Percentiles rank a stretch among this genome's conserved stretches.
These are phyloP conservation scores for Diplogasteroides magnus DNA, from an alignment of 1,140 invertebrate genomes.

Conservation along the genomic window DNA sequence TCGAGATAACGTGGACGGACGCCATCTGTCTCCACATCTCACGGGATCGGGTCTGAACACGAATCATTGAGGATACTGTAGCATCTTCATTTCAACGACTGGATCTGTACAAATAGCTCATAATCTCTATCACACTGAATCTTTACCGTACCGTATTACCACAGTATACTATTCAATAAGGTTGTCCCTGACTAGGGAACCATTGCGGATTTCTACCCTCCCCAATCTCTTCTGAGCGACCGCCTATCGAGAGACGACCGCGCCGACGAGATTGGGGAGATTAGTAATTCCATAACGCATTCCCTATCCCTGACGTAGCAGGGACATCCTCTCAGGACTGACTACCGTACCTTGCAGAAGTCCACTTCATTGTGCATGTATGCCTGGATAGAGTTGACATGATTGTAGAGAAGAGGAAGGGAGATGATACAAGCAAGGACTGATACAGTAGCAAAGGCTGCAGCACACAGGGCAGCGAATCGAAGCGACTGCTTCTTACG, in stretches of 20 bases:
- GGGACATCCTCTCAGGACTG: no score
- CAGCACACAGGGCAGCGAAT: slow-evolving; percentile 46
- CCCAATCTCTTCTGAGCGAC: no score
- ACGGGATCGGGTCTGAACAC: slow-evolving; percentile 44
- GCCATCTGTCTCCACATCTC: slow-evolving; percentile 55
- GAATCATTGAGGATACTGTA: neutral
- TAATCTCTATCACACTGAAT: no score
- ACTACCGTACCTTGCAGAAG: slow-evolving; percentile 47
- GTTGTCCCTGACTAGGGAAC: no score
- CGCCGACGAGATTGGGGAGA: no score
- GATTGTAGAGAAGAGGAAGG: slow-evolving; percentile 51
- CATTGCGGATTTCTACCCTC: no score
- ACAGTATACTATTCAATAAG: neutral
- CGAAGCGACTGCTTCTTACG: slow-evolving; percentile 34
- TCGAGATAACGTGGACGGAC: slow-evolving; percentile 37
- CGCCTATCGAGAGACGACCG: no score
- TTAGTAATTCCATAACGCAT: no score
- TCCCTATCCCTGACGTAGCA: no score
- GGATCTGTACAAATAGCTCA: no score
- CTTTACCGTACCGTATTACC: no score
- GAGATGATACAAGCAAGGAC: slow-evolving; percentile 50
- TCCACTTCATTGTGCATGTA: slow-evolving; percentile 56
- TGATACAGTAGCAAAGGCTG: slow-evolving; percentile 52
- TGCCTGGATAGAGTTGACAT: slow-evolving; percentile 53
- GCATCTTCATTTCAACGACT: no score